Evolutionary conservation across 1,140 invertebrate genomes (phyloP), one percentile per base, ranked within the genome.

Genomic region (Heliothis virescens): DNA sequence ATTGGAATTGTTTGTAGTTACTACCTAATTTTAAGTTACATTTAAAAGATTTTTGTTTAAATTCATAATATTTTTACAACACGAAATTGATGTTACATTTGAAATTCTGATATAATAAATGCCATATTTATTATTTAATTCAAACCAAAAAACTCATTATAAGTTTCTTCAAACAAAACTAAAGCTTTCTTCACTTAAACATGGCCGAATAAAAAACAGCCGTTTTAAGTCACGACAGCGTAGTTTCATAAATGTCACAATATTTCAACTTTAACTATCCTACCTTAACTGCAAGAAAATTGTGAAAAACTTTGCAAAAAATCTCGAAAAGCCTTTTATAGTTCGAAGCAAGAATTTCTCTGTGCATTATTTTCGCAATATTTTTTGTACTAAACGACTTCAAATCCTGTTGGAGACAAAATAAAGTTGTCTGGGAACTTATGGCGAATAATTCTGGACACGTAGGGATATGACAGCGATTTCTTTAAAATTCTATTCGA

Each of bases 401-500:
- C 29, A 75, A 75, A 75, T 26, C 13, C 16, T 52, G 34, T 48
- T 62, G 48, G 60, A 53, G 48, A 76, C 59, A 65, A 76, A 76
- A 76, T 76, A 76, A 26, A 50, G 48, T 63, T 71, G 67, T 71
- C 67, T 52, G 18, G 18, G 15, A 71, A 76, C 13, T 65, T 53
- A 26, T 41, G 16, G 48, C 47, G 47, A 63, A 65, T 50, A 53
- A 65, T 76, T 76, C 74, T 63, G 26, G 13, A 26, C 74, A 76
- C 74, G 74, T 65, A 34, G 47, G 57, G 9, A 53, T 13, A 41
- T 48, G 60, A 76, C 74, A 63, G 48, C 74, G 48, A 76, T 76
- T 76, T 76, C 60, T 76, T 76, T 41, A 21, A 53, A 76, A 76
- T 65, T 76, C 74, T 76, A 76, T 55, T 76, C 74, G 26, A 7